phyloP scores from a whole-genome alignment of 2,113 vertebrate genomes.

The Meleagris gallopavo region DNA sequence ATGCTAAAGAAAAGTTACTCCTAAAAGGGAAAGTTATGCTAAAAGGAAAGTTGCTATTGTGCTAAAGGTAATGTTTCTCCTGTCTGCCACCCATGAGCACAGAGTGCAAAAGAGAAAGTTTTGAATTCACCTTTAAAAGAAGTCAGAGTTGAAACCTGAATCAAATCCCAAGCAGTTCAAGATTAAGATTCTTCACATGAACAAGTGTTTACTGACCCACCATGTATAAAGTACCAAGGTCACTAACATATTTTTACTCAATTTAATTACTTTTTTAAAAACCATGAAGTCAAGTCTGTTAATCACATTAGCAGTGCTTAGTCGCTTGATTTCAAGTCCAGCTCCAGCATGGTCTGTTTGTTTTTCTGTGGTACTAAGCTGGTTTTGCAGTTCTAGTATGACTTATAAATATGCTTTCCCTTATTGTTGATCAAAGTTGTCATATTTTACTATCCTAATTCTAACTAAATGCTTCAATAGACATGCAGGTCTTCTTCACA shows the following conservation, averaged over 20 bases:
- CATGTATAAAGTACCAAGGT: not conserved
- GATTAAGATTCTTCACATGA: slow-evolving; percentile 7
- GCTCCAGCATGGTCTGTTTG: not conserved
- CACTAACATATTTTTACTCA: slow-evolving; percentile 29
- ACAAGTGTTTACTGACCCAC: slow-evolving; percentile 7
- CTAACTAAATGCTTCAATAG: slow-evolving; percentile 19
- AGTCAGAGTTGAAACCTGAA: not conserved
- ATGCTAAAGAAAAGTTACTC: not conserved
- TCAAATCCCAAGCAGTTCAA: not conserved
- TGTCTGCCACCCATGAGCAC: not conserved
- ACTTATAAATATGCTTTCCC: slow-evolving; percentile 36
- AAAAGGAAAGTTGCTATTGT: no score
- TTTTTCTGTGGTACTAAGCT: not conserved
- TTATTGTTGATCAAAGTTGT: slow-evolving; percentile 27
- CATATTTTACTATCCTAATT: slow-evolving; percentile 35
- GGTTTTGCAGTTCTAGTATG: slow-evolving; percentile 34
- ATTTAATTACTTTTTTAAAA: slow-evolving; percentile 50
- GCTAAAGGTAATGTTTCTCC: not conserved
- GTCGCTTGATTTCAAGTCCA: slow-evolving; percentile 42
- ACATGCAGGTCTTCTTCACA: not conserved
- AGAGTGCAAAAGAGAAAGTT: not conserved
- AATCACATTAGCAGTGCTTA: slow-evolving; percentile 64
- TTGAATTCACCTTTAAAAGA: not conserved
- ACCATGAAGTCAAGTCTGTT: slow-evolving; percentile 39
- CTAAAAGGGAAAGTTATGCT: no score